Base-by-base conservation (phyloP, 37 sponge, comb jelly and placozoan genomes). In the Petrosia ficiformis region DNA sequence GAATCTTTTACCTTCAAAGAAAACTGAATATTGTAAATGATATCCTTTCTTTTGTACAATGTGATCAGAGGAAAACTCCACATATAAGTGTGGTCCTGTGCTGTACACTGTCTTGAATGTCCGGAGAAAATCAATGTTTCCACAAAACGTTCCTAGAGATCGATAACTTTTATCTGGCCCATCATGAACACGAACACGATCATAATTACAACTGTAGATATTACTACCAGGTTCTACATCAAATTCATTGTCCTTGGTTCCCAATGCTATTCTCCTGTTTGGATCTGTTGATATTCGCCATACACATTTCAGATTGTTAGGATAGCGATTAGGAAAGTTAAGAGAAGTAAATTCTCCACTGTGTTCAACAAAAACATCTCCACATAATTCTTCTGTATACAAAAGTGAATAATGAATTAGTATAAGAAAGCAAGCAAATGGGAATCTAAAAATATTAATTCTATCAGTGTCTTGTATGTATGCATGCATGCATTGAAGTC, bases 261-360 rank as follows among this genome's bases (percentile, higher is more conserved):
- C 68, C 1, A 90, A 52, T 21, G 82, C 87, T 33, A 90, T 90
- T 59, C 80, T 81, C 36, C 78, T 66, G 5, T 35, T 43, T 25
- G 76, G 73, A 54, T 86, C 91, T 0, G 91, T 90, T 16, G 59
- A 67, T 19, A 90, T 90, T 38, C 57, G 72, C 81, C 78, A 90
- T 0, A 74, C 71, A 52, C 91, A 90, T 2, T 54, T 81, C n/a
- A 19, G 4, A 21, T 57, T 75, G 37, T 38, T 35, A 14, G 29
- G 30, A 31, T 48, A 48, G 14, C 14, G 21, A 41, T 61, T 58
- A 22, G 63, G 52, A 71, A 69, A 70, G 2, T 41, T 68, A 39
- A 24, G 29, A 38, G 31, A 56, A 44, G 68, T 35, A 21, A 89
- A 30, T 25, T 60, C 67, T 57, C 85, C 90, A 25, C 19, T 59